phyloP scores from a whole-genome alignment of 92 coral and sea anemone genomes.

The Epizoanthus illoricatus region DNA sequence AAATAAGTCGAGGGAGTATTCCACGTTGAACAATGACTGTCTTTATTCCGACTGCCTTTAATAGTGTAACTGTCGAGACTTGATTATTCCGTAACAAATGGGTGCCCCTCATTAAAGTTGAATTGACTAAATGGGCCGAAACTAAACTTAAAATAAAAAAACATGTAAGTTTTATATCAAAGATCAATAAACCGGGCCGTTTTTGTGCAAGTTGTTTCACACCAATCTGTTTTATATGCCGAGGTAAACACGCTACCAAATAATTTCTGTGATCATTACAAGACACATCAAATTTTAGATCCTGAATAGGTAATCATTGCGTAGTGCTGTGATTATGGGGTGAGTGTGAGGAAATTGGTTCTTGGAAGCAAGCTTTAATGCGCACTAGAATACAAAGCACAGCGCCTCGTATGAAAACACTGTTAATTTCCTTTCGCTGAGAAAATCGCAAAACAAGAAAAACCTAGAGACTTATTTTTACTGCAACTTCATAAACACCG shows the following conservation, averaged over 20 bases:
- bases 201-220: conserved; percentile 43
- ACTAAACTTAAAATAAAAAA: conserved; percentile 49
- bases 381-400: conserved; percentile 16
- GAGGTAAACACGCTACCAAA: conserved; percentile 24
- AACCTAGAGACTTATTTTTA: conserved; percentile 51
- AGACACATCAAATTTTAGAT: conserved; percentile 25
- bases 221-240: conserved; percentile 10
- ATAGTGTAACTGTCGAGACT: conserved; percentile 56
- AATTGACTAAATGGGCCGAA: conserved; percentile 53
- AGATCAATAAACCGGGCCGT: conserved; percentile 58
- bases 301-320: conserved; percentile 12
- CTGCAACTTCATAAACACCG: conserved; percentile 59
- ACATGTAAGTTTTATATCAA: conserved; percentile 56
- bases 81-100: conserved; percentile 57
- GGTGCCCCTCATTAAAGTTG: conserved; percentile 61
- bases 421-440: conserved; percentile 44
- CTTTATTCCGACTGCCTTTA: conserved; percentile 57
- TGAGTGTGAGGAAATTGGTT: conserved; percentile 28
- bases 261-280: neutral
- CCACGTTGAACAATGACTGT: conserved; percentile 43
- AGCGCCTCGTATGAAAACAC: conserved; percentile 26
- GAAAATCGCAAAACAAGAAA: conserved; percentile 43
- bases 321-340: conserved; percentile 4
- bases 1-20: conserved; percentile 53
- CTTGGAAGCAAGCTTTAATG: conserved; percentile 35